Evolutionary conservation across 2,888 invertebrate species (phyloP).

Genomic region (Rotaria magnacalcarata): DNA sequence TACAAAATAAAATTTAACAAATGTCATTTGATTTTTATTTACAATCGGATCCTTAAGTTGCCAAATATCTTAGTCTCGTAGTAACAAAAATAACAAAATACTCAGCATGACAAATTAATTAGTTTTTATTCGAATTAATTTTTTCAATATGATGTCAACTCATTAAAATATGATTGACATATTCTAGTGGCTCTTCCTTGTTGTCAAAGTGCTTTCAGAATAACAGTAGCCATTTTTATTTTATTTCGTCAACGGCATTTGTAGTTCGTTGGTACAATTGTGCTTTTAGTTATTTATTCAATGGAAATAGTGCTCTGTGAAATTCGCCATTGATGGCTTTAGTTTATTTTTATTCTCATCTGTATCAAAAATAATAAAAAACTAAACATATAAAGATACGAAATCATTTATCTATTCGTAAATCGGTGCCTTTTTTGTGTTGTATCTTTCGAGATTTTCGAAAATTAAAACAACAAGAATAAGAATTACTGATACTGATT

Average conservation of each 20-base stretch:
- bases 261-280: neutral
- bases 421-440: no score
- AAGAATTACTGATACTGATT: no score
- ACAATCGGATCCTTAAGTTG: no score
- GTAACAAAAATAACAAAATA: no score
- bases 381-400: neutral
- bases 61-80: no score
- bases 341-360: neutral
- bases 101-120: neutral
- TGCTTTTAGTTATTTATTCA: neutral
- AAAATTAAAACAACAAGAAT: no score
- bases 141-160: neutral
- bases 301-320: neutral
- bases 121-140: neutral
- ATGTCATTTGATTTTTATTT: no score
- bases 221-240: neutral
- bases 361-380: no score
- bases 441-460: no score
- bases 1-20: no score
- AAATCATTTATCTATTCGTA: neutral
- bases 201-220: neutral
- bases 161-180: neutral
- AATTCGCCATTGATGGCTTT: neutral
- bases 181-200: neutral
- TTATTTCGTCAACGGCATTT: neutral